These are phyloP conservation scores for Callinectes sapidus DNA, from an alignment of 2,888 invertebrate genomes.

Conservation along the genomic window DNA sequence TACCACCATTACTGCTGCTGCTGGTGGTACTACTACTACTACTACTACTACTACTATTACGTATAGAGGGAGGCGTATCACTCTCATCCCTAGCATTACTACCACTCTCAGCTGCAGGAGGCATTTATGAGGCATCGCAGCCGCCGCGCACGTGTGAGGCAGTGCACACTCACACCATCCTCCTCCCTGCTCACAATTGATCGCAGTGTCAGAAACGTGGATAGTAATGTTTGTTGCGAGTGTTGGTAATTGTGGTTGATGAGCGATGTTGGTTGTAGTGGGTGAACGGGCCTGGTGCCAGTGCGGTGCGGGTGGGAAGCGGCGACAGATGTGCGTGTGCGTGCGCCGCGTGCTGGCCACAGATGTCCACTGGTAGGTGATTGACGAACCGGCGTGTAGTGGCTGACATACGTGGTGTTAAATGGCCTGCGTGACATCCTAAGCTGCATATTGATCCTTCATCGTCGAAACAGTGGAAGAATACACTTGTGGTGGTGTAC, in stretches of 20 bases:
- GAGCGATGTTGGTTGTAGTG: conserved; percentile 38
- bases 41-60: background rate
- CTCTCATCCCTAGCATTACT: background rate
- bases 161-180: background rate
- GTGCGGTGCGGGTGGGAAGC: conserved; percentile 61
- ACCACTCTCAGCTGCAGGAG: background rate
- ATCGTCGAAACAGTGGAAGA: background rate
- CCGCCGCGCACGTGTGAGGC: background rate
- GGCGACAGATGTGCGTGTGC: conserved; percentile 67
- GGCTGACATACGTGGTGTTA: background rate
- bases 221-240: conserved; percentile 29
- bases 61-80: background rate
- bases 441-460: background rate
- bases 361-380: conserved; percentile 27
- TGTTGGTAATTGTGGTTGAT: conserved; percentile 37
- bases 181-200: background rate
- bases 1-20: background rate
- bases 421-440: background rate
- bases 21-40: background rate
- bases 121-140: background rate
- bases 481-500: conserved; percentile 19
- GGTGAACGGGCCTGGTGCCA: conserved; percentile 51
- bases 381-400: background rate
- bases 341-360: conserved; percentile 35
- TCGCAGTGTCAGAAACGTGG: background rate